A percentile compares a stretch with the other conserved stretches of the same genome.
Conservation (phyloP, 1,140 invertebrate genomes). For the Pteromalus puparum region DNA sequence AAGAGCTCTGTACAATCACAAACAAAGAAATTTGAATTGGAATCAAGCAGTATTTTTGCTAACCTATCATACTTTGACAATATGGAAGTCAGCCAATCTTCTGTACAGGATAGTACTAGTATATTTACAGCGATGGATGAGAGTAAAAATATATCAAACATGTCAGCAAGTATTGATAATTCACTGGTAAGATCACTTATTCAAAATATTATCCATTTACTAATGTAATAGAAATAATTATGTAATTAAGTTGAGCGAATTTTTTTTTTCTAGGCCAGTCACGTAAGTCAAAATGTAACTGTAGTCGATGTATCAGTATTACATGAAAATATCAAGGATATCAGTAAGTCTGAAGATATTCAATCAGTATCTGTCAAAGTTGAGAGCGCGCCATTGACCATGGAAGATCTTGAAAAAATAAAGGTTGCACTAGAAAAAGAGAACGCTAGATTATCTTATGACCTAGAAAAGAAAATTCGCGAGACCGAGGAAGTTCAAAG, state of each 20-base stretch:
- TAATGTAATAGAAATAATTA: background rate
- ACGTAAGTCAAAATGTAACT: background rate
- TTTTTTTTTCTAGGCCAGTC: constrained; percentile 23
- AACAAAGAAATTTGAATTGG: constrained; percentile 50
- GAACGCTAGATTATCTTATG: constrained; percentile 58
- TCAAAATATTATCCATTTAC: background rate
- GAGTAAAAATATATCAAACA: constrained; percentile 32
- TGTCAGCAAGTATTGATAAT: constrained; percentile 24
- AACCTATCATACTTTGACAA: constrained; percentile 63
- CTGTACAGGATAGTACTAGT: constrained; percentile 13
- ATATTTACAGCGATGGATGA: constrained; percentile 14
- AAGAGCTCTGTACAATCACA: background rate
- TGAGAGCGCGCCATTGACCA: constrained; percentile 17
- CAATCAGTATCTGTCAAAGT: background rate
- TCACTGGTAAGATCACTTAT: constrained; percentile 22
- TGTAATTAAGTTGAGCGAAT: background rate
- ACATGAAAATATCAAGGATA: constrained; percentile 16
- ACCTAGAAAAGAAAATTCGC: constrained; percentile 59
- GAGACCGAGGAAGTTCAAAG: constrained; percentile 65
- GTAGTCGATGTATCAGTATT: background rate
- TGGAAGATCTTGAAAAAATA: constrained; percentile 53
- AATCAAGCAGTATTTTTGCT: constrained; percentile 63
- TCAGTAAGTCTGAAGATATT: constrained; percentile 4
- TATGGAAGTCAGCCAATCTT: constrained; percentile 51
- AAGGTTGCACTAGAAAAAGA: constrained; percentile 60